Conservation (phyloP, 2,113 vertebrate genomes). For the human (Homo sapiens) region DNA sequence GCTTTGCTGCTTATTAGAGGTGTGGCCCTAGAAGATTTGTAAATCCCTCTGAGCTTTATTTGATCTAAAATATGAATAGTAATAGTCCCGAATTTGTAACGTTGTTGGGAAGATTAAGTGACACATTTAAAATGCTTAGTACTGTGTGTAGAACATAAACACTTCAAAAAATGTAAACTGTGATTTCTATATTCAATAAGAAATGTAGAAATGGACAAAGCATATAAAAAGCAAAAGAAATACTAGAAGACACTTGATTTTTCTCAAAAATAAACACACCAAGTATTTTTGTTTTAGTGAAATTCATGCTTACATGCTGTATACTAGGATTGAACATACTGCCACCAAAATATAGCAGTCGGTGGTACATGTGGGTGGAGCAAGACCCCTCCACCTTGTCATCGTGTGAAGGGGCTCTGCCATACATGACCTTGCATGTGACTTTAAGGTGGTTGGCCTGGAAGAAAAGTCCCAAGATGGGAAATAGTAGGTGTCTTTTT, state of each 20-base stretch:
- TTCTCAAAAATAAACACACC: background rate
- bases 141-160: background rate
- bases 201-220: background rate
- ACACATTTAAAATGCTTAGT: background rate
- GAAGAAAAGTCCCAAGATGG: background rate
- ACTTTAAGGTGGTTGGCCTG: background rate
- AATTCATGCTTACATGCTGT: background rate
- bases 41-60: background rate
- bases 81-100: background rate
- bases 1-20: background rate
- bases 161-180: background rate
- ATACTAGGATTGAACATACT: too few species aligned
- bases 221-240: background rate
- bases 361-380: accelerated
- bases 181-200: background rate
- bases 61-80: background rate
- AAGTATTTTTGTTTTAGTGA: background rate
- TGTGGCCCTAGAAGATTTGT: background rate
- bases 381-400: accelerated
- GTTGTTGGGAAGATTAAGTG: background rate
- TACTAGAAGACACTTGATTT: background rate
- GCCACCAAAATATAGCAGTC: background rate
- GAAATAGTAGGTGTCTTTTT: background rate
- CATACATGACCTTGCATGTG: too few species aligned
- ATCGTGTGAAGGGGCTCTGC: accelerated